Evolutionary conservation across 2,113 vertebrate species (phyloP), one percentile per base, ranked within the genome.

Genomic region (Hiodon alosoides): DNA sequence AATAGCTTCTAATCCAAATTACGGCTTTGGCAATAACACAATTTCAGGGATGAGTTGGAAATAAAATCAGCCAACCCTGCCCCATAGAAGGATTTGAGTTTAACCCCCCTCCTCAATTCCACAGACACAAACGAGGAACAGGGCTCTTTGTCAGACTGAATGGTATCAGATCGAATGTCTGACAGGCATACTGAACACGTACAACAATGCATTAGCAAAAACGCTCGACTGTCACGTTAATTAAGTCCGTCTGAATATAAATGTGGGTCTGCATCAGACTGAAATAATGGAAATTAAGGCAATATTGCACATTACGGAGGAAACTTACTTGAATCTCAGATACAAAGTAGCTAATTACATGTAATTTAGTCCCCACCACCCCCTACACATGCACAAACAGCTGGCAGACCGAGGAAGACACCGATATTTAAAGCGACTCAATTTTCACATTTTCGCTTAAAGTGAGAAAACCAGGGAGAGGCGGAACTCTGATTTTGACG

Each of bases 341-440:
- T 61, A n/a, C 51, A 54, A 52, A 1, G 16, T 48, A 58, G 16
- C 4, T 59, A 62, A 4, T 17, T 14, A 13, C 59, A 68, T n/a
- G 50, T 57, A 62, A 17, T 68, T 7, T 54, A 57, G 67, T 48
- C 66, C 46, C 4, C 16, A 69, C 72, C 74, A 61, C 66, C 4
- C 57, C 48, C 78, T 76, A 17, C 71, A 60, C 50, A 59, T 67
- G 16, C 61, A 53, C 51, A 46, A 7, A 61, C 64, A 81, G 77
- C 80, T 85, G 80, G 80, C 78, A 84, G 79, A 78, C 79, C 11
- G 65, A 54, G 70, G 75, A 83, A 83, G 81, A 83, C 85, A 83
- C 67, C 67, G 83, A 79, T 90, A 91, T 90, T 90, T 87, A 89
- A 89, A 88, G 89, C 71, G 83, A 83, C 79, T 77, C 84, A 88